phyloP scores from a whole-genome alignment of 35 echinoderm and acorn worm genomes.

The Antedon bifida region DNA sequence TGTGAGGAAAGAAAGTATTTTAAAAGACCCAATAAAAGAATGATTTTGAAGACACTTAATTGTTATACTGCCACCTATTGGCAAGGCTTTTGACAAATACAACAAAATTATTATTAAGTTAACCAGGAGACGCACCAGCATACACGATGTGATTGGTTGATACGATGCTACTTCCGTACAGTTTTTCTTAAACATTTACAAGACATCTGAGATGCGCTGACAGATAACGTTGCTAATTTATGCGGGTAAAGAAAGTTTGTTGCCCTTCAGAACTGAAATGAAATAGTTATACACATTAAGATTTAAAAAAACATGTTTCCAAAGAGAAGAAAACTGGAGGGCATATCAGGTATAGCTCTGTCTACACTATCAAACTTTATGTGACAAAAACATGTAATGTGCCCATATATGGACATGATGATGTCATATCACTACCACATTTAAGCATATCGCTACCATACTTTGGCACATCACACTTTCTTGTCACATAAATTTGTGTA shows the following conservation, averaged over 20 bases:
- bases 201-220: no score
- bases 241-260: conserved; percentile 79
- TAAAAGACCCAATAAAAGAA: background rate
- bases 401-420: no score
- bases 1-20: background rate
- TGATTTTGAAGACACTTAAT: background rate
- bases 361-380: no score
- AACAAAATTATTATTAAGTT: background rate
- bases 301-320: background rate
- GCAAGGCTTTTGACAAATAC: background rate
- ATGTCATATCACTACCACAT: no score
- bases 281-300: conserved; percentile 1
- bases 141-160: background rate
- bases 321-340: no score
- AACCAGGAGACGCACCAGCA: background rate
- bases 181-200: no score
- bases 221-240: conserved; percentile 8
- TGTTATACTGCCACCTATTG: background rate
- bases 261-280: conserved; percentile 62
- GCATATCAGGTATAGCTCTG: no score
- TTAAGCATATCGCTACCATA: no score
- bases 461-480: no score
- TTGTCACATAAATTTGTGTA: no score
- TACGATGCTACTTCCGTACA: no score
- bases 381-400: no score